These are phyloP conservation scores for Caenorhabditis remanei DNA, from an alignment of 1,140 invertebrate species.

Conservation along the genomic window DNA sequence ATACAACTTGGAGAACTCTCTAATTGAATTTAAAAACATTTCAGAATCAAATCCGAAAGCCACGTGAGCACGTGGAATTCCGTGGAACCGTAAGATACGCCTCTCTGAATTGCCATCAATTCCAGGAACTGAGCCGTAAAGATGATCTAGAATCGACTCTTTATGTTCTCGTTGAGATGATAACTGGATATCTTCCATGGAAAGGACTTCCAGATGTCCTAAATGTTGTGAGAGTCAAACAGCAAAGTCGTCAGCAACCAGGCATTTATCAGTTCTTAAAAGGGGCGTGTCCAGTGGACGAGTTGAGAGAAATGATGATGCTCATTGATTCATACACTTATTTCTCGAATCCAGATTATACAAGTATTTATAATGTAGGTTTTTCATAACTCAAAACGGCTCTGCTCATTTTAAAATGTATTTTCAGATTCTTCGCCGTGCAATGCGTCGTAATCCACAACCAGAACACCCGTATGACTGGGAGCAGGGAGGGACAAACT, in stretches of 20 bases:
- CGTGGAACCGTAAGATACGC: slow-evolving; percentile 64
- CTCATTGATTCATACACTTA: slow-evolving; percentile 23
- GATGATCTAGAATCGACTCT: slow-evolving; percentile 68
- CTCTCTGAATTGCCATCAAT: slow-evolving; percentile 63
- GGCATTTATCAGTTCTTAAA: slow-evolving; percentile 2
- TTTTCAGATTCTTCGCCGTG: slow-evolving; percentile 45
- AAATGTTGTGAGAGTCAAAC: slow-evolving; percentile 3
- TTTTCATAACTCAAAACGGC: background rate
- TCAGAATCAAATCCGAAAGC: slow-evolving; percentile 57
- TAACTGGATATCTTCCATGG: slow-evolving; percentile 45
- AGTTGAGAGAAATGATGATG: slow-evolving; percentile 49
- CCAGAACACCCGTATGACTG: slow-evolving; percentile 48
- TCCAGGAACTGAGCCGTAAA: slow-evolving; percentile 63
- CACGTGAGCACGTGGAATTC: slow-evolving; percentile 60
- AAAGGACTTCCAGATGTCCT: background rate
- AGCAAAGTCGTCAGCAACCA: slow-evolving; percentile 34
- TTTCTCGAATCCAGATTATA: slow-evolving; percentile 10
- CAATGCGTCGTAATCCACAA: slow-evolving; percentile 29
- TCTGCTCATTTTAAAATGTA: background rate
- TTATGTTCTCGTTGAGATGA: slow-evolving; percentile 64
- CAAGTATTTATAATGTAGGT: background rate
- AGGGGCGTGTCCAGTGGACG: slow-evolving; percentile 1
- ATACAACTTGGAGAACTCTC: background rate
- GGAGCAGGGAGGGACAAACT: slow-evolving; percentile 19
- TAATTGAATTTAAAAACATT: no score